A percentile compares a stretch with the other conserved stretches of the same genome.
Conservation (phyloP, 1,140 invertebrate genomes). For the Trigoniulus corallinus region DNA sequence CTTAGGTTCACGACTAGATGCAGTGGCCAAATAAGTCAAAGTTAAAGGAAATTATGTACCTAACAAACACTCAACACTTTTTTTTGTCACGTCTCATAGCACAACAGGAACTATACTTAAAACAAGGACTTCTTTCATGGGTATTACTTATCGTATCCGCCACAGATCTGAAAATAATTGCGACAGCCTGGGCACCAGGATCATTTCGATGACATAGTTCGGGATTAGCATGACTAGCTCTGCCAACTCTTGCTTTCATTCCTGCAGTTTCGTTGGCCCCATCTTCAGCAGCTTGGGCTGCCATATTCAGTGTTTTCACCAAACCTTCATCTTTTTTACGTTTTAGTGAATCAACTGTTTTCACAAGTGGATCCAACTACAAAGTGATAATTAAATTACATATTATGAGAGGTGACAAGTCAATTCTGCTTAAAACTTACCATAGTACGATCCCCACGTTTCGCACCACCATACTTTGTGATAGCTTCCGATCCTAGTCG, state of each 20-base stretch:
- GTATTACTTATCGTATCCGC: constrained; percentile 10
- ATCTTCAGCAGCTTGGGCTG: constrained; percentile 2
- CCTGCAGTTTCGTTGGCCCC: constrained; percentile 20
- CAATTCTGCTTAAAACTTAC: no score
- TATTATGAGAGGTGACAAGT: no score
- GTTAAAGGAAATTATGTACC: no score
- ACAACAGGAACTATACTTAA: no score
- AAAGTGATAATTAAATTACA: no score
- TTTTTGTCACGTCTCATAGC: no score
- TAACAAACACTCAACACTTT: no score
- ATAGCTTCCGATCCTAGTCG: constrained; percentile 37
- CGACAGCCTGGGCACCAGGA: constrained; percentile 28
- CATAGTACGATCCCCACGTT: constrained; percentile 59
- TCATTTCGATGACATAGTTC: constrained; percentile 22
- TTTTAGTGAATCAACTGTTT: neutral
- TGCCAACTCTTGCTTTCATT: constrained; percentile 27
- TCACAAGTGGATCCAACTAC: neutral
- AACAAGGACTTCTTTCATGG: no score
- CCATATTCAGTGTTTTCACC: neutral
- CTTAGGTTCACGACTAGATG: no score
- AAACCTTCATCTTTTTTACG: neutral
- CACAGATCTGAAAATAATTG: constrained; percentile 25
- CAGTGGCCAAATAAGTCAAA: no score
- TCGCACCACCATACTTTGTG: constrained; percentile 51
- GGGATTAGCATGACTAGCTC: constrained; percentile 29